These are phyloP conservation scores for Hirundo rustica DNA, from an alignment of 2,797 vertebrate genomes.

Conservation along the genomic window DNA sequence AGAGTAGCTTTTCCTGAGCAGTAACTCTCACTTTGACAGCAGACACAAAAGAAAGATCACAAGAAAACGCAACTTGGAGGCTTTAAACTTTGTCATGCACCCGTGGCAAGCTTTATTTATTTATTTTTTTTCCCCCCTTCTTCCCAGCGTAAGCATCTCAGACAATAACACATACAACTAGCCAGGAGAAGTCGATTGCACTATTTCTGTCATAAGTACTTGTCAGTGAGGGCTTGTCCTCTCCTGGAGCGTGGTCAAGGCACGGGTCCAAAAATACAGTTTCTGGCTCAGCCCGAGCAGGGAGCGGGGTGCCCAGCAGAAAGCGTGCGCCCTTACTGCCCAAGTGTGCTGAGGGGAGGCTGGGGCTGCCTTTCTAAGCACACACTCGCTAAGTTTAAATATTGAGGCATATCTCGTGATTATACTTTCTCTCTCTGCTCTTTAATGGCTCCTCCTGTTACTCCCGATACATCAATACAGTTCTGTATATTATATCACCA, in stretches of 20 bases:
- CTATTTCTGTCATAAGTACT: slow-evolving; percentile 53
- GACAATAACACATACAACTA: slow-evolving; percentile 21
- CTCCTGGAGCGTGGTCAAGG: slow-evolving; percentile 52
- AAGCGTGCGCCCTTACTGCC: slow-evolving; percentile 34
- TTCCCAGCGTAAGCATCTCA: not conserved
- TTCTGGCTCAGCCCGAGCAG: not conserved
- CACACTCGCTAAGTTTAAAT: slow-evolving; percentile 57
- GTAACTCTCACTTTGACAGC: not conserved
- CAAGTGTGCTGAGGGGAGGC: not conserved
- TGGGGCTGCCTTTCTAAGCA: slow-evolving; percentile 35
- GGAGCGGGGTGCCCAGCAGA: slow-evolving; percentile 1
- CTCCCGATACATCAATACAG: slow-evolving; percentile 75
- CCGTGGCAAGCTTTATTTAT: not conserved
- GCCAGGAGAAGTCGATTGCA: slow-evolving; percentile 35
- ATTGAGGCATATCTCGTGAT: slow-evolving; percentile 62
- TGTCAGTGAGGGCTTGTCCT: slow-evolving; percentile 46
- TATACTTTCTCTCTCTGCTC: slow-evolving; percentile 46
- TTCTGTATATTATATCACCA: slow-evolving; percentile 72
- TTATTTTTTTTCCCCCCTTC: too few relatives aligned
- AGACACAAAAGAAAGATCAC: not conserved
- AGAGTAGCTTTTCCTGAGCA: not conserved
- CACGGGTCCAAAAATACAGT: slow-evolving; percentile 44
- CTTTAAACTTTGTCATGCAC: not conserved
- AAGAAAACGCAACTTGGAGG: not conserved
- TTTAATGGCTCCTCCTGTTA: slow-evolving; percentile 77